These are phyloP conservation scores for Parapsyche elsis DNA, from an alignment of 1,140 invertebrate species.

Conservation along the genomic window DNA sequence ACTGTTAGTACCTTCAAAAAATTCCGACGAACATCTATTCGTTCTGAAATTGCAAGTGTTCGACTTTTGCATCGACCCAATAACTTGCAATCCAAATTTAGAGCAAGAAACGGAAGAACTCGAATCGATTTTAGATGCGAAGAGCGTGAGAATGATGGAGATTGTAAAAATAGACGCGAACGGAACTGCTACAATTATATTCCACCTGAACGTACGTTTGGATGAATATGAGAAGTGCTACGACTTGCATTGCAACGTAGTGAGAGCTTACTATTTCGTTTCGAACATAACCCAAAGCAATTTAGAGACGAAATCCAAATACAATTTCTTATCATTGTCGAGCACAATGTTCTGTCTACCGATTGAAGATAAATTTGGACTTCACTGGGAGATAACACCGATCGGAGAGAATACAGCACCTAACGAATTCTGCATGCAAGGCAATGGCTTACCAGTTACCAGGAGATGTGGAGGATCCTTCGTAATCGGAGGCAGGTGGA, in stretches of 20 bases:
- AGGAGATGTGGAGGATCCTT: conserved; percentile 65
- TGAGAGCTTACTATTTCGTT: conserved; percentile 30
- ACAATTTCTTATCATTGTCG: conserved; percentile 37
- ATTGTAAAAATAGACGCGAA: conserved; percentile 48
- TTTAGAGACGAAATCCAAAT: conserved; percentile 15
- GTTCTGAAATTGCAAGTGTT: conserved; percentile 56
- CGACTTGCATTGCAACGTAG: conserved; percentile 32
- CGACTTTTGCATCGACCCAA: conserved; percentile 50
- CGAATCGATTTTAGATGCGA: conserved; percentile 40
- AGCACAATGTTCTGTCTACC: conserved; percentile 64
- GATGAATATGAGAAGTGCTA: conserved; percentile 26
- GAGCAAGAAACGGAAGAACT: conserved; percentile 44
- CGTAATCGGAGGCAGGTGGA: conserved; percentile 63
- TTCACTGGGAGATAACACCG: conserved; percentile 63
- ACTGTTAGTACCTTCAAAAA: conserved; percentile 58
- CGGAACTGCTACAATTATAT: conserved; percentile 55
- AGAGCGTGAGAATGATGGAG: conserved; percentile 48
- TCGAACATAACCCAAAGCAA: neutral
- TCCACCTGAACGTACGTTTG: conserved; percentile 48
- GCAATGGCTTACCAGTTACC: conserved; percentile 65
- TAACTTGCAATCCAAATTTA: conserved; percentile 48
- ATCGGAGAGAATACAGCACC: conserved; percentile 64
- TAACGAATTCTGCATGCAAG: conserved; percentile 66
- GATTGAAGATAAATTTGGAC: conserved; percentile 56
- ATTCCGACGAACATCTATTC: conserved; percentile 59